Conservation (phyloP, 2,888 invertebrate genomes). For the Heliconius cydno region DNA sequence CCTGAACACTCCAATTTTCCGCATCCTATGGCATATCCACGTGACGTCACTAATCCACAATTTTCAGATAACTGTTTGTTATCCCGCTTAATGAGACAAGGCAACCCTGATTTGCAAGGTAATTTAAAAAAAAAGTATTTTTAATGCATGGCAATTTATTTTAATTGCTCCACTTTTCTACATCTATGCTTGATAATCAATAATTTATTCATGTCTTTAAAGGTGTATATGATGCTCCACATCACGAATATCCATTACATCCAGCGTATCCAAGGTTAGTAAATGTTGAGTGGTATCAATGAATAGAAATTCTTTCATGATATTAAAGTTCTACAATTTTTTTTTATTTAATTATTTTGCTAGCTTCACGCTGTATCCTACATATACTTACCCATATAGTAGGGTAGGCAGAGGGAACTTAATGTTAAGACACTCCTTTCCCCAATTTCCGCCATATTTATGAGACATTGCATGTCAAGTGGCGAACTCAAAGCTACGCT, state of each 20-base stretch:
- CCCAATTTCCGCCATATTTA: no score
- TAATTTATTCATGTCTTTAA: constrained; percentile 19
- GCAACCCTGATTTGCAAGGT: constrained; percentile 61
- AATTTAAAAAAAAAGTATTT: constrained; percentile 22
- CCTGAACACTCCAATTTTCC: constrained; percentile 33
- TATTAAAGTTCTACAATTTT: not conserved
- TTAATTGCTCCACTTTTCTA: not conserved
- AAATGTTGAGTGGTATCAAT: not conserved
- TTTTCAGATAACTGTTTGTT: constrained; percentile 64
- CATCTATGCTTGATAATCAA: not conserved
- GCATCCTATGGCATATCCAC: constrained; percentile 43
- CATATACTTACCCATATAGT: no score
- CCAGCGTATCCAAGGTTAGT: constrained; percentile 46
- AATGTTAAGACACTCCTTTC: no score
- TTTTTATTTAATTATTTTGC: not conserved
- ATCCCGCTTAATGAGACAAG: constrained; percentile 64
- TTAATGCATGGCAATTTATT: no score
- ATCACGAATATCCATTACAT: constrained; percentile 48
- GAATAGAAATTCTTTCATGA: not conserved
- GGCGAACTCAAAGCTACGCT: no score
- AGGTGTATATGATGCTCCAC: constrained; percentile 57
- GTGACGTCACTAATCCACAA: constrained; percentile 47
- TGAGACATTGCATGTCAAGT: no score
- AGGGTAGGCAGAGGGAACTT: no score
- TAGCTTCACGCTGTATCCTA: no score